Base-by-base conservation (phyloP, 2,797 vertebrate species). In the Amphiprion clarkii region DNA sequence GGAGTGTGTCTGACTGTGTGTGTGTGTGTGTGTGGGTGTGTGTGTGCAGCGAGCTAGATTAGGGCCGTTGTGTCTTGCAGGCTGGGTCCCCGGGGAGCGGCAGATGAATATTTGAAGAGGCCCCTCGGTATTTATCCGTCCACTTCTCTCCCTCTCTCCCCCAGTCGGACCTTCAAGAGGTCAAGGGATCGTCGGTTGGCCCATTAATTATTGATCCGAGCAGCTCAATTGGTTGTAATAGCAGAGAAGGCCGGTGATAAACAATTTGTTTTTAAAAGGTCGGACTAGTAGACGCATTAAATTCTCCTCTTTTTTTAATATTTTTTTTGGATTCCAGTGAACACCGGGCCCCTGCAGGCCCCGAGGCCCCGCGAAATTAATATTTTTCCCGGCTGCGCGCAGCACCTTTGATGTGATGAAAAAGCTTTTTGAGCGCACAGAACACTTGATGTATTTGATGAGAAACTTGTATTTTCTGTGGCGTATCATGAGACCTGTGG, bases 81-180 rank as follows among this genome's bases (percentile, higher is more conserved):
- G 82, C 87, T 76, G 75, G 59, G 94, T 97, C 97, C 96, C 97
- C 86, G 90, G 97, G 97, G 97, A 94, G 90, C 94, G 95, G 96
- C 96, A 96, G 98, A 99, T 98, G 97, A 99, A 98, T 98, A 98
- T 99, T 98, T 99, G 96, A 99, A 96, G 97, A 97, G 97, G 94
- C 95, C 96, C 96, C 96, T 97, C 96, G 93, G 93, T 96, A 95
- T 96, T 96, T 96, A 96, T 97, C 95, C 95, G 90, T 95, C 95
- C 93, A 94, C 87, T 65, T 66, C 66, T 59, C 70, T 96, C 56
- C 33, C 61, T 1, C 52, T 25, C 56, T 40, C 55, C 95, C 95
- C 95, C 95, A 95, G 94, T 92, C 95, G 96, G 96, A 96, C 96
- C 95, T 95, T 95, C 92, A 91, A 92, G 94, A 95, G 97, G 96